These are phyloP conservation scores for Oceanites oceanicus DNA, from an alignment of 2,113 vertebrate genomes.

Conservation along the genomic window DNA sequence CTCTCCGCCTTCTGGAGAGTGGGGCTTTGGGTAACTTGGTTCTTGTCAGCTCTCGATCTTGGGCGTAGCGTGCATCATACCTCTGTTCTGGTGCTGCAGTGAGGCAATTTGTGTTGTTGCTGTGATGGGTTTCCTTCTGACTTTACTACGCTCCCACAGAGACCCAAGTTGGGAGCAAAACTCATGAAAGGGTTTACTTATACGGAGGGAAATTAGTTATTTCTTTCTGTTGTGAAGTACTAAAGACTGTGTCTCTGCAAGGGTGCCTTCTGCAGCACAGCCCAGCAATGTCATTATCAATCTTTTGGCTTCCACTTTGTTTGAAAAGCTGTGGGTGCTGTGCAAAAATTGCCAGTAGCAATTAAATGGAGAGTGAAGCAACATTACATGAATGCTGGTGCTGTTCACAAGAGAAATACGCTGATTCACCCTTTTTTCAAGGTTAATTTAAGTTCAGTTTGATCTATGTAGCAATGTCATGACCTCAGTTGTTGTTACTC, in stretches of 20 bases:
- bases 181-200: neutral
- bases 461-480: neutral
- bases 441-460: constrained; percentile 29
- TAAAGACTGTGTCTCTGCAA: neutral
- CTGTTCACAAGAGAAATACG: neutral
- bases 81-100: neutral
- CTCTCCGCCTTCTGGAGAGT: too few relatives aligned
- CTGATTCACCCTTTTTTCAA: neutral
- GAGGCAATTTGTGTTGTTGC: neutral
- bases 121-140: neutral
- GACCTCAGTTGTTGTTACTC: neutral
- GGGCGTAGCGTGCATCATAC: accelerated
- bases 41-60: neutral
- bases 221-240: neutral
- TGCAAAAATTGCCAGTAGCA: neutral
- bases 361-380: neutral
- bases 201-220: neutral
- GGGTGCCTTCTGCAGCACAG: neutral
- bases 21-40: neutral
- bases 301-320: neutral
- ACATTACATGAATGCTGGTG: neutral
- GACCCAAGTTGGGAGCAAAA: neutral
- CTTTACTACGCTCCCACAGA: neutral
- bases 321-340: constrained; percentile 16
- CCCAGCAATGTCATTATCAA: neutral